Conservation (phyloP, 2,797 vertebrate genomes). For the Pipistrellus pipistrellus region DNA sequence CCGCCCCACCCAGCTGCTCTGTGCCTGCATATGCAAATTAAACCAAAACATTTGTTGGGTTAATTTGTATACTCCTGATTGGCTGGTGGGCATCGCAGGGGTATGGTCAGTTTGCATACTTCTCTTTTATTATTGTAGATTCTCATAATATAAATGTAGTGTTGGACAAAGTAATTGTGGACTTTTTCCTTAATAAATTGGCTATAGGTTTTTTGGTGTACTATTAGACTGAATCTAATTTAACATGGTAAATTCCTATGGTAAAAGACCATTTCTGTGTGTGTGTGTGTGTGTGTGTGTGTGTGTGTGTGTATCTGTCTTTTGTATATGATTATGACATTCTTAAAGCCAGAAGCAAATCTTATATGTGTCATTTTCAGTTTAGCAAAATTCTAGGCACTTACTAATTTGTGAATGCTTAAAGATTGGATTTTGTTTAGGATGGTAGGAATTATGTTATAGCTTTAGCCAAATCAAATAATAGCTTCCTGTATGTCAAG, state of each 20-base stretch:
- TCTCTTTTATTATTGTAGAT: neutral
- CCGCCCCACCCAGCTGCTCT: fast-evolving
- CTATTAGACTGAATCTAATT: neutral
- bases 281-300: no score
- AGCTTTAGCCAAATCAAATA: neutral
- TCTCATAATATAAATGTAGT: neutral
- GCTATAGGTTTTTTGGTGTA: neutral
- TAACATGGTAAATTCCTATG: neutral
- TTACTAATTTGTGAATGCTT: neutral
- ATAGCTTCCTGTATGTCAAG: neutral
- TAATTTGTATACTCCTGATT: no score
- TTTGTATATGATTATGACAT: neutral
- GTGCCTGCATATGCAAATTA: no score
- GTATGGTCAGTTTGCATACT: no score
- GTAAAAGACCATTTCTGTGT: no score
- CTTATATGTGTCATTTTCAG: neutral
- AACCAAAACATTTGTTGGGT: no score
- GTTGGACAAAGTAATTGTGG: neutral
- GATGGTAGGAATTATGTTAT: neutral
- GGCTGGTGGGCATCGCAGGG: no score
- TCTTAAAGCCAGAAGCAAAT: neutral
- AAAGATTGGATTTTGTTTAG: neutral
- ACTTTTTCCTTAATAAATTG: neutral
- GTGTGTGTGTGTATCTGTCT: neutral
- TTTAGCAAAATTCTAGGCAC: neutral